These are phyloP conservation scores for Burhinus oedicnemus DNA, from an alignment of 2,113 vertebrate species.

Conservation along the genomic window DNA sequence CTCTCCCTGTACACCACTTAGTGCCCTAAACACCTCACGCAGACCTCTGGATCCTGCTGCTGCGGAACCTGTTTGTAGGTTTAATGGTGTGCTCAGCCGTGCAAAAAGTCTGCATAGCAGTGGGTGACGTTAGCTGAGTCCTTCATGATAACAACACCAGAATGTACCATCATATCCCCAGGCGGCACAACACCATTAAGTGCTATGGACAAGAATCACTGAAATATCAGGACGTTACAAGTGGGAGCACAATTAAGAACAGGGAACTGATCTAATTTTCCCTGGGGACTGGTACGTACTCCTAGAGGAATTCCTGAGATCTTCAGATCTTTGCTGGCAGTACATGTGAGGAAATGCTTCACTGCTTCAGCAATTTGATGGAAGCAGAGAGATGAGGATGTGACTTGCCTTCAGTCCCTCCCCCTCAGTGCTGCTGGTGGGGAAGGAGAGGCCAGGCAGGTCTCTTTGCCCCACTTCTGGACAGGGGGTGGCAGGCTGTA, in stretches of 20 bases:
- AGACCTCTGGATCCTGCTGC: neutral
- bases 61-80: neutral
- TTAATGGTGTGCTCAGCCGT: neutral
- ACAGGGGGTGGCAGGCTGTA: neutral
- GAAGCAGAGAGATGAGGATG: neutral
- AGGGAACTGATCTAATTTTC: neutral
- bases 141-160: neutral
- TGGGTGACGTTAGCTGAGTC: neutral
- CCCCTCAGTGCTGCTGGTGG: rapidly evolving
- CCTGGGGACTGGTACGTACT: neutral
- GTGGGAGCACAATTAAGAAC: neutral
- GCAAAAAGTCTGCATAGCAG: neutral
- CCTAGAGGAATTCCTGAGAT: neutral
- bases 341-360: neutral
- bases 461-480: neutral
- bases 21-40: neutral
- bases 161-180: neutral
- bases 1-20: neutral
- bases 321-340: neutral
- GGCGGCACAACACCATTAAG: neutral
- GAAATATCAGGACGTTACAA: neutral
- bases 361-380: neutral
- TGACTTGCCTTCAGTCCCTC: neutral
- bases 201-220: neutral
- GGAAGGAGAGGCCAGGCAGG: neutral